phyloP scores from a whole-genome alignment of 1,140 invertebrate species.

The Lepidostoma basale region DNA sequence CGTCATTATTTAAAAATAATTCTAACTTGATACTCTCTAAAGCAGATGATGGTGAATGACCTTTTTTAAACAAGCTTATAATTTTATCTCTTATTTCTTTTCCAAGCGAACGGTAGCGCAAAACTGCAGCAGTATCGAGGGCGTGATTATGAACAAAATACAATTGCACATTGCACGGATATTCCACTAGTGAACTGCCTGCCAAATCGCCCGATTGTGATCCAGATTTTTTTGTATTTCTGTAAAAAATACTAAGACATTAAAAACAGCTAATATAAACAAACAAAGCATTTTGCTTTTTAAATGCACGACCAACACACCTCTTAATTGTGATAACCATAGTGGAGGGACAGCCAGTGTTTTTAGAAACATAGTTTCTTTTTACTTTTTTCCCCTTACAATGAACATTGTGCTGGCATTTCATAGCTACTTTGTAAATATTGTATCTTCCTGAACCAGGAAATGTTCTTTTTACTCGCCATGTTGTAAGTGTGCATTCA shows the following conservation, averaged over 20 bases:
- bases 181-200: constrained; percentile 32
- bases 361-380: constrained; percentile 41
- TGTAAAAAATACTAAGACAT: constrained; percentile 21
- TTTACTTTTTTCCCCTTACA: constrained; percentile 27
- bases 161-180: constrained; percentile 41
- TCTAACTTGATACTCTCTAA: constrained; percentile 43
- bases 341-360: constrained; percentile 39
- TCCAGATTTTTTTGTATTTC: constrained; percentile 37
- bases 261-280: background rate
- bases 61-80: constrained; percentile 34
- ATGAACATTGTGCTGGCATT: constrained; percentile 44
- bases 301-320: background rate
- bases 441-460: constrained; percentile 40
- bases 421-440: constrained; percentile 43
- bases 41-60: constrained; percentile 37
- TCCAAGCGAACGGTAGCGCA: constrained; percentile 38
- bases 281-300: constrained; percentile 8
- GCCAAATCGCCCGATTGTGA: constrained; percentile 30
- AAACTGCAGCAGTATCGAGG: constrained; percentile 37
- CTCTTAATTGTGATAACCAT: constrained; percentile 42
- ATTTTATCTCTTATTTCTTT: constrained; percentile 42
- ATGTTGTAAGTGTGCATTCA: constrained; percentile 38
- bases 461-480: constrained; percentile 40
- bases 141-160: constrained; percentile 42
- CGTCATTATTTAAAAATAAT: constrained; percentile 41